phyloP scores from a whole-genome alignment of 2,888 invertebrate genomes.

The Harpalus rufipes region DNA sequence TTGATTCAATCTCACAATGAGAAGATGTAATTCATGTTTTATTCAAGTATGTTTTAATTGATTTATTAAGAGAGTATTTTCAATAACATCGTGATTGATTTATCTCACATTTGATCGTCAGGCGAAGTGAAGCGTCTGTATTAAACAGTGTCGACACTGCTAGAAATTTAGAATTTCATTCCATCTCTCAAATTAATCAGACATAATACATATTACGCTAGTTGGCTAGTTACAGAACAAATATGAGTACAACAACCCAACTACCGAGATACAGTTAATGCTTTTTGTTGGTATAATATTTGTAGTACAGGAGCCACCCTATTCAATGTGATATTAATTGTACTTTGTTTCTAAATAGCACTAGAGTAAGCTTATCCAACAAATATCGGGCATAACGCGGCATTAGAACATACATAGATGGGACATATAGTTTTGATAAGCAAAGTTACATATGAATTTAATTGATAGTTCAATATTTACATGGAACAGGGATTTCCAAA shows the following conservation, averaged over 20 bases:
- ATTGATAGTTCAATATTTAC: not conserved
- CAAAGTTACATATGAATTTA: conserved; percentile 3
- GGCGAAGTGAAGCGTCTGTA: no score
- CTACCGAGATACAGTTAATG: not conserved
- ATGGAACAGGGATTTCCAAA: not conserved
- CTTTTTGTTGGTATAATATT: not conserved
- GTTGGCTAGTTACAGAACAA: not conserved
- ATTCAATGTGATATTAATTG: conserved; percentile 3
- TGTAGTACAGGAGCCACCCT: not conserved
- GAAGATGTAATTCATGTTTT: not conserved
- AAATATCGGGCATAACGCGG: not conserved
- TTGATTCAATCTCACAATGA: not conserved
- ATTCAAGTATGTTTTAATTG: not conserved
- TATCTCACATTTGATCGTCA: no score
- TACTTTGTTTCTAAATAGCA: conserved; percentile 1
- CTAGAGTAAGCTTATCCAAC: not conserved
- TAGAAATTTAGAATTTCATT: not conserved
- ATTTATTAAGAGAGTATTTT: not conserved
- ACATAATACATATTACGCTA: not conserved
- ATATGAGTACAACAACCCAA: not conserved
- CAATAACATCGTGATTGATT: no score
- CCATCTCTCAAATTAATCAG: not conserved
- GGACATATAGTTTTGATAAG: conserved; percentile 1
- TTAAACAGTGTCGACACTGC: not conserved
- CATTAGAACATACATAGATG: conserved; percentile 14